Conservation (phyloP, 2,797 vertebrate species). For the Cottoperca gobio region DNA sequence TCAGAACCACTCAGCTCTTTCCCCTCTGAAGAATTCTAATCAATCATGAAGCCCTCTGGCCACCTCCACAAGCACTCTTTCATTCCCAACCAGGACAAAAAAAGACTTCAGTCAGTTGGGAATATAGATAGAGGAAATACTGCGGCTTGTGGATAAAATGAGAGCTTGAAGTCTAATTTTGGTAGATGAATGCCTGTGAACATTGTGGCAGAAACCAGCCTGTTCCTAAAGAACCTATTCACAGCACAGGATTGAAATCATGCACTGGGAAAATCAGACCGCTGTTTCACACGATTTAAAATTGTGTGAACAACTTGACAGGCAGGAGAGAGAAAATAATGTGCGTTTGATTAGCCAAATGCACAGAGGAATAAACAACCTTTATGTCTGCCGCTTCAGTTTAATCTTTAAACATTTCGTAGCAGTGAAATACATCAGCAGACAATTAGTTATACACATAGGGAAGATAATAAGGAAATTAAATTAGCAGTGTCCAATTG, state of each 20-base stretch:
- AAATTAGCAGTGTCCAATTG: neutral
- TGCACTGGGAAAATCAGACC: conserved; percentile 33
- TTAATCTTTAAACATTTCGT: conserved; percentile 17
- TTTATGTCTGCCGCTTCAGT: conserved; percentile 7
- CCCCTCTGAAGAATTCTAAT: conserved; percentile 70
- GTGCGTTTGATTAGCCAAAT: conserved; percentile 37
- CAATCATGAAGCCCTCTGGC: conserved; percentile 72
- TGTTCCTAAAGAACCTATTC: conserved; percentile 33
- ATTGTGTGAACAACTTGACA: no score
- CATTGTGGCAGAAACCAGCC: conserved; percentile 40
- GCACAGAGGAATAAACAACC: conserved; percentile 31
- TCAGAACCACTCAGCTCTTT: conserved; percentile 66
- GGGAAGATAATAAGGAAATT: conserved; percentile 1
- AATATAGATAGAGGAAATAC: conserved; percentile 62
- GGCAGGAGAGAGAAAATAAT: neutral
- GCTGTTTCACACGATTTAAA: conserved; percentile 31
- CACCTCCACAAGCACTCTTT: conserved; percentile 61
- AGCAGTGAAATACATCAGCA: conserved; percentile 9
- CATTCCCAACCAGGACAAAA: conserved; percentile 61
- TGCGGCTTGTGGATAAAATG: conserved; percentile 58
- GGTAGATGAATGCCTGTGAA: conserved; percentile 65
- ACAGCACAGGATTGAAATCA: conserved; percentile 35
- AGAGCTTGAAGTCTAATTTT: conserved; percentile 65
- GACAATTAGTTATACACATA: neutral
- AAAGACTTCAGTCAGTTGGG: conserved; percentile 54